Percentiles rank a stretch among this genome's conserved stretches.
phyloP scores from a whole-genome alignment of 2,888 invertebrate species.

The Xanthostigma xanthostigma region DNA sequence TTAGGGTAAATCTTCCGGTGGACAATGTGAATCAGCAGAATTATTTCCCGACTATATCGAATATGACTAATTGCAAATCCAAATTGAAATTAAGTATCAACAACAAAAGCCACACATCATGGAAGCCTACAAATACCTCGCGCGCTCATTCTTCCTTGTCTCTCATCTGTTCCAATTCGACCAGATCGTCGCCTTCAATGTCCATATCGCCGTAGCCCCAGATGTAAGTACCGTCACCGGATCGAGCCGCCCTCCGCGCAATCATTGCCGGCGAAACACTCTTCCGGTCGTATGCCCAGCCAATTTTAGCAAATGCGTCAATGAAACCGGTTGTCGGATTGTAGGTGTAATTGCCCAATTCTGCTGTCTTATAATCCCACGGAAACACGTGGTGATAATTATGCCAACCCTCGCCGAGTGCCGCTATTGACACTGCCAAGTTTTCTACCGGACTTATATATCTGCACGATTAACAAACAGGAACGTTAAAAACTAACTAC shows the following conservation, averaged over 20 bases:
- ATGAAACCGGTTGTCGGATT: slow-evolving; percentile 72
- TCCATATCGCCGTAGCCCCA: slow-evolving; percentile 52
- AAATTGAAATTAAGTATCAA: no score
- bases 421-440: slow-evolving; percentile 53
- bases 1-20: no score
- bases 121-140: no score
- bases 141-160: slow-evolving; percentile 18
- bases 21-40: no score
- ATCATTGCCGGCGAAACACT: slow-evolving; percentile 42
- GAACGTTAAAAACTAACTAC: no score
- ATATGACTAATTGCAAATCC: no score
- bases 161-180: slow-evolving; percentile 38
- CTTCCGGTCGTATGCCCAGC: slow-evolving; percentile 70
- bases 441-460: slow-evolving; percentile 60
- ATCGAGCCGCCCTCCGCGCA: slow-evolving; percentile 35
- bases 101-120: no score
- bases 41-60: no score
- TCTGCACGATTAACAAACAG: slow-evolving; percentile 25
- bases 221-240: slow-evolving; percentile 43
- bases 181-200: slow-evolving; percentile 36
- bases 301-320: slow-evolving; percentile 60
- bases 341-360: slow-evolving; percentile 38
- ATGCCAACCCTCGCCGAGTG: slow-evolving; percentile 72
- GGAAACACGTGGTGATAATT: slow-evolving; percentile 68
- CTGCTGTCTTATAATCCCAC: slow-evolving; percentile 40